A percentile compares a stretch with the other conserved stretches of the same genome.
Conservation (phyloP, 2,888 invertebrate species). For the Lepidonotus clava region DNA sequence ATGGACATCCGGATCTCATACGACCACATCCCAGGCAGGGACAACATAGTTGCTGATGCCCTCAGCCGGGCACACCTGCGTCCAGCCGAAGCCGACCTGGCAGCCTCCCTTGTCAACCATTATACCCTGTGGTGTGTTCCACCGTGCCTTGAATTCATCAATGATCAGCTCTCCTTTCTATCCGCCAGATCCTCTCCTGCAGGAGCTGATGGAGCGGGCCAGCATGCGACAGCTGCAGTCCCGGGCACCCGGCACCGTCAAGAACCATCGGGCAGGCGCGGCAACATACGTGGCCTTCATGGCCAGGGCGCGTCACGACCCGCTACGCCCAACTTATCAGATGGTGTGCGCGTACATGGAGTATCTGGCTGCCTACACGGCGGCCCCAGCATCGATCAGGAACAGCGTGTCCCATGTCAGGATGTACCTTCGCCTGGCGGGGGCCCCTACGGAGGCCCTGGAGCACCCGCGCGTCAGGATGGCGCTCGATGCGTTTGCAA, state of each 20-base stretch:
- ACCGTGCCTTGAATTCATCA: not conserved
- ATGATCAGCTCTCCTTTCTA: not conserved
- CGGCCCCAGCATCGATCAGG: not conserved
- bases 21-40: not conserved
- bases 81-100: not conserved
- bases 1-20: not conserved
- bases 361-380: not conserved
- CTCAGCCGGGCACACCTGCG: not conserved
- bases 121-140: not conserved
- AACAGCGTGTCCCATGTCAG: not conserved
- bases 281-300: not conserved
- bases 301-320: not conserved
- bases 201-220: not conserved
- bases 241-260: not conserved
- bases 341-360: not conserved
- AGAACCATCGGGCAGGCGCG: not conserved
- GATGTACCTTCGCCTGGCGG: not conserved
- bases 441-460: not conserved
- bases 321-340: not conserved
- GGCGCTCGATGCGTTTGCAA: not conserved
- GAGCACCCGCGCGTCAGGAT: not conserved
- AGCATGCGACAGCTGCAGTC: not conserved
- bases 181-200: not conserved
- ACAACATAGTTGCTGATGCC: not conserved
- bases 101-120: not conserved